phyloP scores from a whole-genome alignment of 2,113 vertebrate species.

The Triplophysa rosa region DNA sequence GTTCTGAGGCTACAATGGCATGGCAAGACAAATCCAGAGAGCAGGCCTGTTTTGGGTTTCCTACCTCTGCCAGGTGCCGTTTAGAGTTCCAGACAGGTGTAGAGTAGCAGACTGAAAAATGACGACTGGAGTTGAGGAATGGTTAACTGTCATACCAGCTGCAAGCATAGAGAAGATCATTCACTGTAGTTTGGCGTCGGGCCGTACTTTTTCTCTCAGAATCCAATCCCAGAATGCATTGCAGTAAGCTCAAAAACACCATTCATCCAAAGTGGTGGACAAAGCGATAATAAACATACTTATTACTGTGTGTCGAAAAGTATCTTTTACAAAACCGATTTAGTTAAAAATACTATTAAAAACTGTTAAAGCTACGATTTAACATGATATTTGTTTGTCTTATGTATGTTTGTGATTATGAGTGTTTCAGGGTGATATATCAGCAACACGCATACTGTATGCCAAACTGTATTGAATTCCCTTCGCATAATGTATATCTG shows the following conservation, averaged over 20 bases:
- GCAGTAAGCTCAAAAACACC: too few species aligned
- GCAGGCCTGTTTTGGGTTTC: neutral
- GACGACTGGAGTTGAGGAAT: neutral
- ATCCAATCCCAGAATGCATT: too few species aligned
- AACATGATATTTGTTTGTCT: neutral
- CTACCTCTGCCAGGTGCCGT: slow-evolving; percentile 26
- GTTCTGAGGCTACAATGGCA: slow-evolving; percentile 12
- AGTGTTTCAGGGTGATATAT: too few species aligned
- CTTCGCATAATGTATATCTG: slow-evolving; percentile 6
- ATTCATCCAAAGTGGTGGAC: too few species aligned
- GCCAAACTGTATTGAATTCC: too few species aligned
- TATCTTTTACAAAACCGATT: too few species aligned
- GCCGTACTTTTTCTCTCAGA: neutral
- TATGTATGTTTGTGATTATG: too few species aligned
- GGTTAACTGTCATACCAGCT: slow-evolving; percentile 37
- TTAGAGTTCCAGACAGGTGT: slow-evolving; percentile 43
- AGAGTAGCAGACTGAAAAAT: slow-evolving; percentile 48
- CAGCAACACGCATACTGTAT: too few species aligned
- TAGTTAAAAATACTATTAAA: too few species aligned
- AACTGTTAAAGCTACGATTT: neutral
- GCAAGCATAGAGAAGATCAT: neutral
- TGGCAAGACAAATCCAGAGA: slow-evolving; percentile 31
- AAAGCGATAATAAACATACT: too few species aligned
- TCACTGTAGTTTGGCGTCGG: neutral
- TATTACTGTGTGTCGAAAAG: too few species aligned